Conservation (phyloP, 2,888 invertebrate species). For the Osedax frankpressi region DNA sequence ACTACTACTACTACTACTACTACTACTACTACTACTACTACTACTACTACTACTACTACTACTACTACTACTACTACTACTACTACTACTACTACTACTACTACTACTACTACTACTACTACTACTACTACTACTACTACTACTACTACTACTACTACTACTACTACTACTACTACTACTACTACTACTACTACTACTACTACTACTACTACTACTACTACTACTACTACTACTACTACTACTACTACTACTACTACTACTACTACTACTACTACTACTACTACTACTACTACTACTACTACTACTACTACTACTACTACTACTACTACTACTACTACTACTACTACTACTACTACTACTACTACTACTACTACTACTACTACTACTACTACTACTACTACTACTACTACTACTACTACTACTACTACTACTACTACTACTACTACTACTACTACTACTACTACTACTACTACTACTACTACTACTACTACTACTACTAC, state of each 20-base stretch:
- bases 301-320: background rate
- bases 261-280: conserved; percentile 19
- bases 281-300: conserved; percentile 11
- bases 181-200: conserved; percentile 22
- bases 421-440: background rate
- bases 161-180: conserved; percentile 20
- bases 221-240: conserved; percentile 12
- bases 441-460: background rate
- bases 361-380: background rate
- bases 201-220: conserved; percentile 21
- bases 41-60: too few relatives aligned
- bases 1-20: too few relatives aligned
- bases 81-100: too few relatives aligned
- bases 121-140: too few relatives aligned
- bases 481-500: conserved; percentile 2
- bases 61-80: too few relatives aligned
- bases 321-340: background rate
- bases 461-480: background rate
- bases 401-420: background rate
- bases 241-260: conserved; percentile 18
- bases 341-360: background rate
- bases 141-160: conserved; percentile 17
- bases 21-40: too few relatives aligned
- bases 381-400: background rate
- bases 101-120: too few relatives aligned